Percentiles rank a stretch among this genome's conserved stretches.
These are phyloP conservation scores for Hiodon tergisus DNA, from an alignment of 2,113 vertebrate genomes.

Conservation along the genomic window DNA sequence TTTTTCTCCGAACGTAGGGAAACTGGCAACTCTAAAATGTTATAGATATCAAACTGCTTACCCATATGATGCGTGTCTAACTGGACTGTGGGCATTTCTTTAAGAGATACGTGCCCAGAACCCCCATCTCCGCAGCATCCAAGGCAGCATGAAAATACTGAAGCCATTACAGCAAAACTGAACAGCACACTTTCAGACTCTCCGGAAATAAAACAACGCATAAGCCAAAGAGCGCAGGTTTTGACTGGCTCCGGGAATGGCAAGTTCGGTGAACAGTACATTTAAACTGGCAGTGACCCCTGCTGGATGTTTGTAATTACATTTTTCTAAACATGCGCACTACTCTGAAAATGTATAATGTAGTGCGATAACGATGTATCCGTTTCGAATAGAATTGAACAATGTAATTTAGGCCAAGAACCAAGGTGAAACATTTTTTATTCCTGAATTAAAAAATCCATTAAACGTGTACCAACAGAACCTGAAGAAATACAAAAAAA, in stretches of 20 bases:
- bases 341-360: slow-evolving; percentile 52
- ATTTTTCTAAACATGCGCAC: slow-evolving; percentile 5
- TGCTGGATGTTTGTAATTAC: neutral
- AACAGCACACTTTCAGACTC: slow-evolving; percentile 10
- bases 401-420: too few species aligned
- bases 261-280: neutral
- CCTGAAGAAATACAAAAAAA: too few species aligned
- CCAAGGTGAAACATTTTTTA: slow-evolving; percentile 48
- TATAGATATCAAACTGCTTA: slow-evolving; percentile 43
- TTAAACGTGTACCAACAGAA: too few species aligned
- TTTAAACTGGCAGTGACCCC: slow-evolving; percentile 38
- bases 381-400: slow-evolving; percentile 69
- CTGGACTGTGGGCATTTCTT: slow-evolving; percentile 91
- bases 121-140: slow-evolving; percentile 78
- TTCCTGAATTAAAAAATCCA: too few species aligned
- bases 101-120: slow-evolving; percentile 79
- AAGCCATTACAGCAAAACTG: slow-evolving; percentile 65
- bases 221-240: slow-evolving; percentile 6
- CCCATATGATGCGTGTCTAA: slow-evolving; percentile 93
- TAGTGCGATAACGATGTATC: slow-evolving; percentile 17
- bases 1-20: too few species aligned
- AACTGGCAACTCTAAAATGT: too few species aligned
- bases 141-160: slow-evolving; percentile 76
- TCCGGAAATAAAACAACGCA: slow-evolving; percentile 41
- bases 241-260: neutral